Evolutionary conservation across 2,888 invertebrate genomes (phyloP), one percentile per base, ranked within the genome.

Genomic region (Pteria penguin): DNA sequence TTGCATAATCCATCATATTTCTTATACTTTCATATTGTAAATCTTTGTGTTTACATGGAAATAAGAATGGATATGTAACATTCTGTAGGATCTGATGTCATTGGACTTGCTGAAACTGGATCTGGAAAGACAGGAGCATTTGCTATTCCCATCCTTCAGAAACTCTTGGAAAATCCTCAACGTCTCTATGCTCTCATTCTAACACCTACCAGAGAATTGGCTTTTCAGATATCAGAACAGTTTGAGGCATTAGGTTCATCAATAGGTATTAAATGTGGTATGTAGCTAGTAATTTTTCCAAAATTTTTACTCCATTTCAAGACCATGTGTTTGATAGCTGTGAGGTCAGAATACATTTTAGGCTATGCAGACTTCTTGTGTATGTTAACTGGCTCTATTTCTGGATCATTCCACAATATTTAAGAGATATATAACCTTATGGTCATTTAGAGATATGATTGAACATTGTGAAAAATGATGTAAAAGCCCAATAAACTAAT

Each of bases 91-190:
- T 96, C 95, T 75, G 96, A 96, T 91, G 93, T 96, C 0, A 95
- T 96, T 83, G 96, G 94, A 83, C 92, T 94, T 89, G 96, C 96
- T n/a, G 95, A 96, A 92, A 96, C 96, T 0, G 98, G 98, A 0
- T 98, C 97, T 0, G 98, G 98, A 1, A 99, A 99, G 93, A 99
- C 99, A 0, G 99, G 96, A 4, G 98, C 99, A 0, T 99, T 99
- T 93, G 98, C 98, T 0, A 92, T 99, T 77, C 99, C 99, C 0
- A 98, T 99, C 81, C 92, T 99, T 33, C 99, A 99, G 89, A 94
- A 96, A 0, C 93, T 99, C 22, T 93, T 99, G 57, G 96, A 97
- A 84, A 96, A 95, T 89, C 98, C 98, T 0, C 98, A 98, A 91
- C 94, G 98, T 91, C 96, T 98, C 89, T 99, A 97, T 93, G 89